phyloP scores from a whole-genome alignment of 2,113 vertebrate genomes.

The Montifringilla adamsi region DNA sequence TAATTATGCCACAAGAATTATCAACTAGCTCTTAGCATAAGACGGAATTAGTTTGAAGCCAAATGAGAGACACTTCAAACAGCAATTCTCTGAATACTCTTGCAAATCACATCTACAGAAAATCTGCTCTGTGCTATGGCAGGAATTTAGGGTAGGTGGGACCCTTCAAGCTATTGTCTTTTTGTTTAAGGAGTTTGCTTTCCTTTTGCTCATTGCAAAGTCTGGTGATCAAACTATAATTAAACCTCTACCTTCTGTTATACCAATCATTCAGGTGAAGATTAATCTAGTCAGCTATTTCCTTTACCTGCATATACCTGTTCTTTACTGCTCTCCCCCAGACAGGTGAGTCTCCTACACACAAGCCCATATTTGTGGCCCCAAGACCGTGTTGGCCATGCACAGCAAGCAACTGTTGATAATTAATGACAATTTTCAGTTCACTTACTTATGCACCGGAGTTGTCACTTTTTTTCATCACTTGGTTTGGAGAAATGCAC shows the following conservation, averaged over 20 bases:
- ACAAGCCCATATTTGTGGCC: fast-evolving
- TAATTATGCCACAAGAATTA: background rate
- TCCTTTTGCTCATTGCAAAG: background rate
- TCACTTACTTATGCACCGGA: background rate
- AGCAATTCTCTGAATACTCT: background rate
- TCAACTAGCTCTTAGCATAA: background rate
- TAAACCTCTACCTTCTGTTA: background rate
- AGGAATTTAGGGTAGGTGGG: background rate
- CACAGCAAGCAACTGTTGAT: background rate
- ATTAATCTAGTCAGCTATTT: background rate
- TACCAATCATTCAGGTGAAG: background rate
- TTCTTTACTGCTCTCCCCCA: background rate
- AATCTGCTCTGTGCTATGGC: background rate
- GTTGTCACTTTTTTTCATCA: background rate
- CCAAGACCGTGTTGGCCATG: background rate
- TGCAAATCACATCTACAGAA: background rate
- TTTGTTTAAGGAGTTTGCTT: background rate
- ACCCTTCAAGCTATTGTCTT: background rate
- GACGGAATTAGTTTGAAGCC: background rate
- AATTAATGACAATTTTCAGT: background rate
- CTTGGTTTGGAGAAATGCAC: background rate
- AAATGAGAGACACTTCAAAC: background rate
- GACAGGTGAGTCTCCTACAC: no score
- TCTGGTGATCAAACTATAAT: background rate
- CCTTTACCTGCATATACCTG: background rate